Evolutionary conservation across 2,888 invertebrate species (phyloP).

Genomic region (Habrosyne pyritoides): DNA sequence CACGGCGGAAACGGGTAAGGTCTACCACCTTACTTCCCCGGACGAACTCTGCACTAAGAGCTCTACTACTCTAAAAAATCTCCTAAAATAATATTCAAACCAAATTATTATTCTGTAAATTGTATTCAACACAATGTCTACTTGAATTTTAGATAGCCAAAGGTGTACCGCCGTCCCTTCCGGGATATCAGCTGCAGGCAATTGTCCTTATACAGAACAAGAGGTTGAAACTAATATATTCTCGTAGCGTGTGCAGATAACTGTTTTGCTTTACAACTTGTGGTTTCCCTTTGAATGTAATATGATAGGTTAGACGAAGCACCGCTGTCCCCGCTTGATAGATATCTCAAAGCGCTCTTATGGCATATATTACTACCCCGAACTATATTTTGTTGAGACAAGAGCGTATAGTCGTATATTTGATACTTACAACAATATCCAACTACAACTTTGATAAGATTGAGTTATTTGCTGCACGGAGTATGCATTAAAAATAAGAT

Average conservation of each 20-base stretch:
- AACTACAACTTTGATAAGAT: too few species aligned
- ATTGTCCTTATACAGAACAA: constrained; percentile 29
- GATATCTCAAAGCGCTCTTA: neutral
- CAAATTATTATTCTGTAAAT: neutral
- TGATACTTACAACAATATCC: neutral
- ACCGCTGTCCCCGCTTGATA: constrained; percentile 5
- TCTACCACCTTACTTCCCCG: too few species aligned
- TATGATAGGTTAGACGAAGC: constrained; percentile 1
- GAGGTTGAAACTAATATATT: constrained; percentile 26
- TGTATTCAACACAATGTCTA: constrained; percentile 13
- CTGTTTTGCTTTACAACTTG: constrained; percentile 15
- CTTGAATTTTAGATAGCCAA: constrained; percentile 32
- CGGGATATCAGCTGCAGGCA: constrained; percentile 42
- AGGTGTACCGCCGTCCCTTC: constrained; percentile 29
- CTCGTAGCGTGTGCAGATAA: constrained; percentile 14
- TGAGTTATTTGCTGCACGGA: neutral
- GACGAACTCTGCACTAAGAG: too few species aligned
- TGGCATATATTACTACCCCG: neutral
- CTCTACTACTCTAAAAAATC: too few species aligned
- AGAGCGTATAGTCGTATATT: neutral
- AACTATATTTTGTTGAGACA: neutral
- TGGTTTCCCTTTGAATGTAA: constrained; percentile 5
- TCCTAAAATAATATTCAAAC: neutral
- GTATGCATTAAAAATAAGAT: neutral
- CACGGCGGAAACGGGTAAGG: too few species aligned